phyloP scores from a whole-genome alignment of 1,140 invertebrate species.

The Drosophila pruinosa region DNA sequence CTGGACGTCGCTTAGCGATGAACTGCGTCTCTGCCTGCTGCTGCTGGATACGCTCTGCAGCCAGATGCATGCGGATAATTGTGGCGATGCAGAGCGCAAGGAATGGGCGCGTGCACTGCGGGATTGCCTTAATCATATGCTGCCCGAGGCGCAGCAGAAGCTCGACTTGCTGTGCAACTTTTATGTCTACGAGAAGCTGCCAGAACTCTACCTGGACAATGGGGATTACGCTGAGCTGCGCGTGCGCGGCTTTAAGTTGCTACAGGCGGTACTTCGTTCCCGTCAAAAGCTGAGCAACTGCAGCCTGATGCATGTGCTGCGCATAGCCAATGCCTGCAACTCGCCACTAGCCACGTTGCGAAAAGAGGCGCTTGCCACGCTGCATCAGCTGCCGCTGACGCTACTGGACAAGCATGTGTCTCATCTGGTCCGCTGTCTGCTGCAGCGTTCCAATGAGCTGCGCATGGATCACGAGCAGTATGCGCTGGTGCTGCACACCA shows the following conservation, averaged over 20 bases:
- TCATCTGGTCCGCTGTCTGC: constrained; percentile 50
- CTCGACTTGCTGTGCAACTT: constrained; percentile 84
- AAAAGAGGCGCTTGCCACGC: constrained; percentile 60
- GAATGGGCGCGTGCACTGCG: constrained; percentile 63
- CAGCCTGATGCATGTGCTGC: constrained; percentile 50
- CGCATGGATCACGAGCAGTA: constrained; percentile 86
- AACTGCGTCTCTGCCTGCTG: constrained; percentile 50
- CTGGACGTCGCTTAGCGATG: constrained; percentile 50
- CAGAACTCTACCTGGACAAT: constrained; percentile 6
- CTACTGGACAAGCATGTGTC: constrained; percentile 33
- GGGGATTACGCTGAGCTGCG: constrained; percentile 52
- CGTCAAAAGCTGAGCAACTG: constrained; percentile 10
- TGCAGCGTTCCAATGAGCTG: constrained; percentile 84
- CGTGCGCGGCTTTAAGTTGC: constrained; percentile 54
- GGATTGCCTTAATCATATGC: constrained; percentile 78
- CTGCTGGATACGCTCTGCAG: constrained; percentile 41
- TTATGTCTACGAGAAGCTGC: constrained; percentile 59
- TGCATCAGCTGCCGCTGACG: constrained; percentile 27
- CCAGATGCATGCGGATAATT: constrained; percentile 12
- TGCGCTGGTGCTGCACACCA: constrained; percentile 84
- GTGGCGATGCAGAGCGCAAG: neutral
- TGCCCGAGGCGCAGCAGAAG: constrained; percentile 82
- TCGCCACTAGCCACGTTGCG: constrained; percentile 38
- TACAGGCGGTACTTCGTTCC: constrained; percentile 49
- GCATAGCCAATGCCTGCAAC: constrained; percentile 55